Conservation (phyloP, 1,140 invertebrate genomes). For the Tetragonula clypearis region DNA sequence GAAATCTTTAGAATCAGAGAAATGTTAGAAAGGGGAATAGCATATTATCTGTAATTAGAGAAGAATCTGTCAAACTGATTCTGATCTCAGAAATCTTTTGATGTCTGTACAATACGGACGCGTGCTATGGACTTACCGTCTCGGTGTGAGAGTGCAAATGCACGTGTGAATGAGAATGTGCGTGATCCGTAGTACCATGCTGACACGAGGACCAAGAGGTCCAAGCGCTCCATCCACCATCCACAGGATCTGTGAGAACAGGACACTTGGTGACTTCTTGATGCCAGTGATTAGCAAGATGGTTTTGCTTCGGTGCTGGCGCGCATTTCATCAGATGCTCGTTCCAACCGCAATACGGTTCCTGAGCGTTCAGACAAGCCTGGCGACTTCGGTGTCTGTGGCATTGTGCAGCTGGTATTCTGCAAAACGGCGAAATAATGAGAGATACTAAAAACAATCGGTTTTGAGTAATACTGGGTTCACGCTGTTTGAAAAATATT, state of each 20-base stretch:
- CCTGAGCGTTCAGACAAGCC: conserved; percentile 91
- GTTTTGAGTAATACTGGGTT: too few relatives aligned
- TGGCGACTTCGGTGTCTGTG: conserved; percentile 86
- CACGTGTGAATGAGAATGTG: conserved; percentile 49
- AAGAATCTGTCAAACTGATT: too few relatives aligned
- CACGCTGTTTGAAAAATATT: too few relatives aligned
- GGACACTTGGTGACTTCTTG: conserved; percentile 88
- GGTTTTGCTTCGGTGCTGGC: conserved; percentile 84
- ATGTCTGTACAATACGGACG: too few relatives aligned
- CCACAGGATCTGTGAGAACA: conserved; percentile 83
- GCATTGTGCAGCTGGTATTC: conserved; percentile 90
- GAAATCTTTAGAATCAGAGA: too few relatives aligned
- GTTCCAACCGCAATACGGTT: conserved; percentile 98
- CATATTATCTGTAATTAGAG: too few relatives aligned
- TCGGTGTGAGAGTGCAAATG: conserved; percentile 59
- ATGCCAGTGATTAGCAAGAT: conserved; percentile 86
- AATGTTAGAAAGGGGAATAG: too few relatives aligned
- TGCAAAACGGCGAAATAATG: conserved; percentile 19
- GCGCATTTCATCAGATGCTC: conserved; percentile 87
- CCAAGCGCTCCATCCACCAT: conserved; percentile 85
- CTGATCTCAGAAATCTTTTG: too few relatives aligned
- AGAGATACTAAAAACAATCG: too few relatives aligned
- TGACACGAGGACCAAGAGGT: conserved; percentile 79
- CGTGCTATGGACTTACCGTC: conserved; percentile 31
- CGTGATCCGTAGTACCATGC: conserved; percentile 78